Percentiles rank a stretch among this genome's conserved stretches.
Evolutionary conservation across 2,888 invertebrate genomes (phyloP).

Genomic region (Lycophotia porphyrea): DNA sequence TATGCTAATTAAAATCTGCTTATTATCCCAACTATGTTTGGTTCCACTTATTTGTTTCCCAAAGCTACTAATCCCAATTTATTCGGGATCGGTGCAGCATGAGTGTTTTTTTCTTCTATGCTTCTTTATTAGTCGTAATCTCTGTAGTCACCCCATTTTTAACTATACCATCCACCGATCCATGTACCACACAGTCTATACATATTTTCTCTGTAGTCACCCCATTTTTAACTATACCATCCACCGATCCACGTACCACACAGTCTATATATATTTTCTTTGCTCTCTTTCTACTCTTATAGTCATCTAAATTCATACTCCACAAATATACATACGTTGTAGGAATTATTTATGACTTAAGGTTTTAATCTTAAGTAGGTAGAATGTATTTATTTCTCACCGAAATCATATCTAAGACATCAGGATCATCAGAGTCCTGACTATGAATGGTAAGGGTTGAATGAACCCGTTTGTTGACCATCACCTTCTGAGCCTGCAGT

Average conservation of each 20-base stretch:
- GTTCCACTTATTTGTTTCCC: background rate
- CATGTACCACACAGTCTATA: background rate
- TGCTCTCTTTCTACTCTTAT: background rate
- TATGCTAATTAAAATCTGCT: background rate
- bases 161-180: background rate
- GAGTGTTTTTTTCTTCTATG: background rate
- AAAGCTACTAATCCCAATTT: background rate
- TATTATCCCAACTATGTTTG: background rate
- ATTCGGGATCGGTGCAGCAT: background rate
- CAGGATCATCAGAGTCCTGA: constrained; percentile 78
- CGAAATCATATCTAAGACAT: constrained; percentile 82
- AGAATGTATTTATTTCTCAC: constrained; percentile 66
- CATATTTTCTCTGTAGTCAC: background rate
- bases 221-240: background rate
- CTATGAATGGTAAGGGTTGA: constrained; percentile 84
- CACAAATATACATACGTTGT: background rate
- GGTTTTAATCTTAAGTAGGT: background rate
- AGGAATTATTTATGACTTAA: background rate
- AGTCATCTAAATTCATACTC: background rate
- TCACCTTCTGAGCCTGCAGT: constrained; percentile 66
- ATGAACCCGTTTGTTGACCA: constrained; percentile 79
- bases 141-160: background rate
- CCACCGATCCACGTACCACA: background rate
- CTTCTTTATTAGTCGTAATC: background rate
- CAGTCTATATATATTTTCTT: background rate